Evolutionary conservation across 2,113 vertebrate species (phyloP), one percentile per base, ranked within the genome.

Genomic region (Takifugu bimaculatus): DNA sequence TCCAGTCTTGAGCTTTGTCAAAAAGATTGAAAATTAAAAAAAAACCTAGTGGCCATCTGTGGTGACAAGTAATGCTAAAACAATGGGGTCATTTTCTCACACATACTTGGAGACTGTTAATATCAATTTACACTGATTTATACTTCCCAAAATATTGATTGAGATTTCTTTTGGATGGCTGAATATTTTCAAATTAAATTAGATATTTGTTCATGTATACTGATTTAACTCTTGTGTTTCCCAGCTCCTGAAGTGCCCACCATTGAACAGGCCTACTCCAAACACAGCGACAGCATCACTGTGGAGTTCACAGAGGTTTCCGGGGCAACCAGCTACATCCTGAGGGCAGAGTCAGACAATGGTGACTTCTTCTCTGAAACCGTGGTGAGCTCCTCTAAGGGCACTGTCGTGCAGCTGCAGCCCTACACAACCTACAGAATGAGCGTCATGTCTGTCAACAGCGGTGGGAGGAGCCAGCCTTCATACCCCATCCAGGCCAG

Each of bases 281-380:
- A 97, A 82, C 65, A 91, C 43, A 95, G 94, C 72, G 83, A 86
- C 80, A 95, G 95, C 69, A 93, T 97, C 89, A 97, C 92, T 4
- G 94, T 96, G 79, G 93, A 95, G 73, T 97, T 96, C 88, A 81
- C 66, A 4, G 68, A 85, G 0, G 91, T 93, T 55, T 60, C 87
- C 0, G 95, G 94, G 42, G 94, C 94, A 48, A 93, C 85, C 52
- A 42, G 87, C 77, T 98, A 97, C 58, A 80, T 94, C 57, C 81
- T 98, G 57, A 89, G 92, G 25, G 93, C 94, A 2, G 72, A 92
- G 81, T 85, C 88, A 0, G 61, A 86, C 60, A 79, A 65, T 2
- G 89, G 85, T 12, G 81, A 90, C 56, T 91, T 91, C 44, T 88
- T 94, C 53, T 57, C 73, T 29, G 93, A 96, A 88, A 92, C 85